Base-by-base conservation (phyloP, 2,888 invertebrate species). In the Ferdinandea cuprea region DNA sequence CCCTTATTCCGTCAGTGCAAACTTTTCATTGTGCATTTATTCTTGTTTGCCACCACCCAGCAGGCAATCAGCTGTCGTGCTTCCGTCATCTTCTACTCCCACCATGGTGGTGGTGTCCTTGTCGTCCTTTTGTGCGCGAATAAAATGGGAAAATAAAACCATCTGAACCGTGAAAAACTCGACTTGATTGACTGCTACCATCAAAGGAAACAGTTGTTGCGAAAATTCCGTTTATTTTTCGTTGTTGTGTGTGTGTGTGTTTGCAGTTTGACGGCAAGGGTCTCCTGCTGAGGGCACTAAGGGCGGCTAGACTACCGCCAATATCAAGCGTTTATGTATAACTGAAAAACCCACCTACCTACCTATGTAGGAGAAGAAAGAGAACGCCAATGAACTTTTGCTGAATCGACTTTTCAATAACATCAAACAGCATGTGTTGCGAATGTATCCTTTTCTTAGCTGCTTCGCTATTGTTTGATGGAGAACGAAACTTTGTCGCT, bases 121-220 rank as follows among this genome's bases (percentile, higher is more conserved):
- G 54, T 52, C 50, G 44, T 58, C 44, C 42, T 71, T 50, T 71
- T 81, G 61, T 71, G 11, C 65, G 44, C 74, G 46, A 65, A 65
- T 28, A 48, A 58, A 76, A 66, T 66, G 59, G 48, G 76, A 81
- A 81, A 81, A 81, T 77, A 81, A 81, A 76, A 65, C 58, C 54
- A 48, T 77, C 7, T 66, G 81, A 77, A 81, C 77, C 81, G 81
- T 81, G 71, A 81, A 81, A 81, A 81, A 81, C 76, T 72, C 66
- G 77, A 81, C 71, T 81, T 81, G 81, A 81, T 81, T 81, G 81
- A 81, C 81, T 81, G 76, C 81, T 66, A 66, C 65, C 77, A 81
- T 76, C 81, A 81, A 81, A 81, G 81, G 81, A 81, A 81, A 81
- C 81, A 77, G 81, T 81, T 81, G 81, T 77, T 81, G 76, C 81